Conservation (phyloP, 2,113 vertebrate genomes). For the Haplochromis burtoni region DNA sequence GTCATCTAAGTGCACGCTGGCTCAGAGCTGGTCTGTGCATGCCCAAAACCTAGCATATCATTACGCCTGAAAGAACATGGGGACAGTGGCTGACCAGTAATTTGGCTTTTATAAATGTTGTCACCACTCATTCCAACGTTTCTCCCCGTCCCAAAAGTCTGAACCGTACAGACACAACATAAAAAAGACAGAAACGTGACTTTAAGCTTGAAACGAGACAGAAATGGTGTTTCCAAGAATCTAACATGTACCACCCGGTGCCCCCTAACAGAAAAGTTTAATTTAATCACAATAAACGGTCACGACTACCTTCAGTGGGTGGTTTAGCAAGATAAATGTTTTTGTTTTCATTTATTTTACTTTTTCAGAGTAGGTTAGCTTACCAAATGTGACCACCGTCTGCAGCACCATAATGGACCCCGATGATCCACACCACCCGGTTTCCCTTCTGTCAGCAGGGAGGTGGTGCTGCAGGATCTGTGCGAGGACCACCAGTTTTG, state of each 20-base stretch:
- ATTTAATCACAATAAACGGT: background rate
- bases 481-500: background rate
- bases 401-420: rapidly evolving
- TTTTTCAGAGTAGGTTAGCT: background rate
- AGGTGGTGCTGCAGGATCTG: background rate
- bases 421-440: rapidly evolving
- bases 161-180: background rate
- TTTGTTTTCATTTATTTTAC: background rate
- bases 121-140: conserved; percentile 6
- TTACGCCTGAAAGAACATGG: conserved; percentile 49
- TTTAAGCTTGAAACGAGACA: background rate
- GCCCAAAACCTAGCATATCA: conserved; percentile 31
- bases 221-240: rapidly evolving
- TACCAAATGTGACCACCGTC: rapidly evolving
- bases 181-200: background rate
- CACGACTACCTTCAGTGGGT: background rate
- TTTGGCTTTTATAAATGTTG: conserved; percentile 38
- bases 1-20: conserved; percentile 35
- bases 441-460: background rate
- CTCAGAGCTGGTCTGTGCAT: conserved; percentile 13
- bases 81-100: conserved; percentile 44
- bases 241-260: rapidly evolving
- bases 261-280: background rate
- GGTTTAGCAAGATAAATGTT: background rate
- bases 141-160: background rate